phyloP scores from a whole-genome alignment of 2,113 vertebrate species.

The Zapus hudsonius region DNA sequence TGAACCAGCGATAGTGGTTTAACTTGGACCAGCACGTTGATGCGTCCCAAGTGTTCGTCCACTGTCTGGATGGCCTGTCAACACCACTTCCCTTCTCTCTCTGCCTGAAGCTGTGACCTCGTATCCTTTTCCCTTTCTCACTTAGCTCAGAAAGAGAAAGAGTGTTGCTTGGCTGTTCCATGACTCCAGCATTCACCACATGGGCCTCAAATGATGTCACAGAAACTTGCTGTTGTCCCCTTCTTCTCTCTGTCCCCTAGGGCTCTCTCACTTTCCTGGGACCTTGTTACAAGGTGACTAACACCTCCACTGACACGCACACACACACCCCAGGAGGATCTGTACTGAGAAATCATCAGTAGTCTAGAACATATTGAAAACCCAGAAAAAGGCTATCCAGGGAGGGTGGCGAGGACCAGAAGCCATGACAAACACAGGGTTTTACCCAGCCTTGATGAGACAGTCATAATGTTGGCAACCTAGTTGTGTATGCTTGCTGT shows the following conservation, averaged over 20 bases:
- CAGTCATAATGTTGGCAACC: background rate
- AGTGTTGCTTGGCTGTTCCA: background rate
- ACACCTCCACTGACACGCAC: background rate
- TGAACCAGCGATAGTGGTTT: background rate
- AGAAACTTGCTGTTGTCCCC: background rate
- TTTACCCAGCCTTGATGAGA: background rate
- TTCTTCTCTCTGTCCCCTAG: background rate
- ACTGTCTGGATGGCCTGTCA: background rate
- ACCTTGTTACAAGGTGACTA: background rate
- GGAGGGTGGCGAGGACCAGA: background rate
- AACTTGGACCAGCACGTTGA: background rate
- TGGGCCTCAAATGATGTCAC: background rate
- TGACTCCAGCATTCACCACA: background rate
- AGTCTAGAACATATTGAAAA: background rate
- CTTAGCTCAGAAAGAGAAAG: background rate
- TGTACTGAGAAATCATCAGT: background rate
- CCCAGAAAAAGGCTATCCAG: no score
- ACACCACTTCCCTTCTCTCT: background rate
- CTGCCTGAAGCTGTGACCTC: background rate
- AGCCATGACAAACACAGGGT: accelerated
- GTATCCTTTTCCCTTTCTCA: background rate
- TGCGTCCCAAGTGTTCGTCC: no score
- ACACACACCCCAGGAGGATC: background rate
- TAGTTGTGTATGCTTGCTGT: accelerated
- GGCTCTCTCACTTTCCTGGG: background rate